These are phyloP conservation scores for Syngnathus typhle DNA, from an alignment of 2,113 vertebrate species.

Conservation along the genomic window DNA sequence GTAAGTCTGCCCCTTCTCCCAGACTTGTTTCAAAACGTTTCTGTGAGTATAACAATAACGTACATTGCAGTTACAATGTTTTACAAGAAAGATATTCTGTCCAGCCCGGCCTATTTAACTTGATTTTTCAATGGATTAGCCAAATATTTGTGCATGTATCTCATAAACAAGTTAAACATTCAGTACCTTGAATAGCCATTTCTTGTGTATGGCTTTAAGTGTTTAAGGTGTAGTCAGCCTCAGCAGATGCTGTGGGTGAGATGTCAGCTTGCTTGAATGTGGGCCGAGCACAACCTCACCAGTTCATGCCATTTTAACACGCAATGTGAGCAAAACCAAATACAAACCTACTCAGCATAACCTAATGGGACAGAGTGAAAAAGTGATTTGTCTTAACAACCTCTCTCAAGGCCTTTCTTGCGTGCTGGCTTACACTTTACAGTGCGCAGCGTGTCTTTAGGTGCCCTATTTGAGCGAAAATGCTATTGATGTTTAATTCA, in stretches of 20 bases:
- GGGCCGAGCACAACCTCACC: background rate
- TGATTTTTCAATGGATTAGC: no score
- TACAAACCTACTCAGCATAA: constrained; percentile 1
- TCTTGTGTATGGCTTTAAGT: background rate
- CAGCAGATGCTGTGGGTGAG: background rate
- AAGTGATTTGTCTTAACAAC: background rate
- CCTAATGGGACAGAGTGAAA: background rate
- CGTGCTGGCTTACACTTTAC: background rate
- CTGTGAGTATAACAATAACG: no score
- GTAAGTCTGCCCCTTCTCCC: no score
- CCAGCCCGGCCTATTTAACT: no score
- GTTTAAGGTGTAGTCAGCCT: background rate
- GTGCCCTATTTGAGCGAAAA: constrained; percentile 36
- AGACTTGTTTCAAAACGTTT: no score
- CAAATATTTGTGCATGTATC: background rate
- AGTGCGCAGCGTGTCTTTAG: constrained; percentile 18
- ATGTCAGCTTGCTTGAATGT: constrained; percentile 1
- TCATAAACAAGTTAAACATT: background rate
- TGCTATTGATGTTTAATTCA: constrained; percentile 61
- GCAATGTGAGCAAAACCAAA: background rate
- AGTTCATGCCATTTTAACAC: background rate
- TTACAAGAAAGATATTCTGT: background rate
- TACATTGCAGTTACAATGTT: no score
- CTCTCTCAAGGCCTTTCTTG: background rate
- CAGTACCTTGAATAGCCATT: background rate